Evolutionary conservation across 1,140 invertebrate genomes (phyloP), one percentile per base, ranked within the genome.

Genomic region (Pseudachorutes palmiensis): DNA sequence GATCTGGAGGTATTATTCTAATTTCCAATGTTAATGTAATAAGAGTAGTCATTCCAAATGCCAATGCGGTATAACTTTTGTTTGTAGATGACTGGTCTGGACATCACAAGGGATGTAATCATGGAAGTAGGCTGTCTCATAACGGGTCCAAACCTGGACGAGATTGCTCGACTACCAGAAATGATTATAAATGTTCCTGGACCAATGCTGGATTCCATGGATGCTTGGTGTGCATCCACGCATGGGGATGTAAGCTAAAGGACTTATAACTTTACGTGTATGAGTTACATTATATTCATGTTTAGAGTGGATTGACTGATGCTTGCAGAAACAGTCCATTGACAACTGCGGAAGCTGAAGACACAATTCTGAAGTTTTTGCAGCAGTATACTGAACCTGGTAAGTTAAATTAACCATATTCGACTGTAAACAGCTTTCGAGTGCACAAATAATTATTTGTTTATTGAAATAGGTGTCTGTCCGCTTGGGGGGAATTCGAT

Each of bases 401-500:
- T 72, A 77, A 74, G 62, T 80, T 31, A 59, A 64, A 48, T 45
- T 45, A 45, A 45, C 36, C 36, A 45, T 45, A 12, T 9, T 9
- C 36, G 36, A 45, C 19, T 45, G 36, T 45, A 45, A 45, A 45
- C 19, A 12, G 19, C 36, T 45, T 45, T 19, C 36, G 9, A 45
- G 19, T 45, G 19, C 19, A 12, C 36, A 45, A 29, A 69, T 66
- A 58, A 30, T 55, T 59, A 67, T 67, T 22, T 62, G 14, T 29
- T 19, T 67, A 2, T 32, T 31, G 5, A 59, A 22, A 45, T 67
- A 78, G 81, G 81, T 1, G 75, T 79, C 65, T 87, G 85, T 71
- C 90, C 91, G 0, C 75, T 98, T 28, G 93, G 88, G 64, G 95
- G 95, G 0, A 98, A 95, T 80, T 88, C 89, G 63, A 83, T 97